These are phyloP conservation scores for Glomeris marginata DNA, from an alignment of 2,888 invertebrate species.

Conservation along the genomic window DNA sequence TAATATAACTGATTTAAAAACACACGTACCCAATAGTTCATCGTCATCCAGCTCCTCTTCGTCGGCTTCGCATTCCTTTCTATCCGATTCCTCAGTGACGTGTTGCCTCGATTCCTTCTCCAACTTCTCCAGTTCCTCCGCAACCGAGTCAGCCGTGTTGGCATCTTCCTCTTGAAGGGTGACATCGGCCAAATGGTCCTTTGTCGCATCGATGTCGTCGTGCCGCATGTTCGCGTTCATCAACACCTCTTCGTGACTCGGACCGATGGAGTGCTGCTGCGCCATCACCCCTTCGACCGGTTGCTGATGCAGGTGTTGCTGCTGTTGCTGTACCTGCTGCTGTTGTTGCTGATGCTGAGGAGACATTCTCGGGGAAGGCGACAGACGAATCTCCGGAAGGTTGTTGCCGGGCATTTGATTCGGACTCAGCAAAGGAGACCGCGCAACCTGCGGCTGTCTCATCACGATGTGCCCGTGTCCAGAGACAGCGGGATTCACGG, in stretches of 20 bases:
- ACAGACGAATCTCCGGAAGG: constrained; percentile 6
- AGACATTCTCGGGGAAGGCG: neutral
- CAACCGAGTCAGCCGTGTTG: constrained; percentile 41
- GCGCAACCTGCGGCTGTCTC: too few relatives aligned
- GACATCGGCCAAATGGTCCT: constrained; percentile 12
- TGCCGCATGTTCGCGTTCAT: neutral
- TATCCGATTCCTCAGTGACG: constrained; percentile 12
- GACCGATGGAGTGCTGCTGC: constrained; percentile 5
- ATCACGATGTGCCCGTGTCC: too few relatives aligned
- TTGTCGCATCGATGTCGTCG: constrained; percentile 1
- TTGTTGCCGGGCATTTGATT: neutral
- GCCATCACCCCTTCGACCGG: too few relatives aligned
- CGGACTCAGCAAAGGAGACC: too few relatives aligned
- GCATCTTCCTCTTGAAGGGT: constrained; percentile 35
- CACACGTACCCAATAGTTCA: constrained; percentile 45
- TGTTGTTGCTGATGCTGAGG: constrained; percentile 6
- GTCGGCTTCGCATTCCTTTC: constrained; percentile 8
- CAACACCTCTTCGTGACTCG: neutral
- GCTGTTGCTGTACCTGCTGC: constrained; percentile 4
- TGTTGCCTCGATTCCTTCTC: constrained; percentile 29
- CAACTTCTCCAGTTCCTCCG: constrained; percentile 49
- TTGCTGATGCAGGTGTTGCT: constrained; percentile 7
- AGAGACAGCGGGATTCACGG: too few relatives aligned
- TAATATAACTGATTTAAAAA: too few relatives aligned
- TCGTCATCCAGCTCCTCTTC: constrained; percentile 64